A percentile compares a stretch with the other conserved stretches of the same genome.
Evolutionary conservation across 2,113 vertebrate species (phyloP).

Genomic region (Dipodomys stephensi): DNA sequence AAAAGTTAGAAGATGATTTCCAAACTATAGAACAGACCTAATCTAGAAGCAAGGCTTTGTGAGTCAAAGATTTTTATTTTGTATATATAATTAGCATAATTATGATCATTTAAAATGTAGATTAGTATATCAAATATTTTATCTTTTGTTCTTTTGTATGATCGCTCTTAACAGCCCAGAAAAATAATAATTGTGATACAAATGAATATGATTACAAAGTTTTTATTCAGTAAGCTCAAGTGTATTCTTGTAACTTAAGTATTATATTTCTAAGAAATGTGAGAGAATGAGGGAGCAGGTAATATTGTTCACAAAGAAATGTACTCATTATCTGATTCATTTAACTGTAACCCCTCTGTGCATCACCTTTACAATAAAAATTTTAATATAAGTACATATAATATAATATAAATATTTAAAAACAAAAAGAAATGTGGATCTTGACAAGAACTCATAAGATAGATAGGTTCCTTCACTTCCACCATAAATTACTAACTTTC

Average conservation of each 20-base stretch:
- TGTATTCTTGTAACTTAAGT: constrained; percentile 16
- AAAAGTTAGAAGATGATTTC: neutral
- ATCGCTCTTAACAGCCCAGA: neutral
- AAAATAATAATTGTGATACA: neutral
- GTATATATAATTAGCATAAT: neutral
- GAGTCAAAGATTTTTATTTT: constrained; percentile 26
- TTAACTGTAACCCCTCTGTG: no score
- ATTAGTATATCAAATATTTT: constrained; percentile 9
- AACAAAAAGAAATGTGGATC: no score
- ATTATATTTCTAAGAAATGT: constrained; percentile 7
- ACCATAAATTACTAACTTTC: neutral
- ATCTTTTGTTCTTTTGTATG: neutral
- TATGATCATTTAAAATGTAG: neutral
- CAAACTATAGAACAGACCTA: neutral
- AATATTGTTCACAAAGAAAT: no score
- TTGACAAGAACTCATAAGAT: neutral
- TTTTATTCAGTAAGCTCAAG: neutral
- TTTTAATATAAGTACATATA: no score
- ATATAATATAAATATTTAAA: no score
- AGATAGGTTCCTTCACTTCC: neutral
- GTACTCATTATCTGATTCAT: no score
- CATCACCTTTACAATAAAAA: no score
- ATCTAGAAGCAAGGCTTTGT: neutral
- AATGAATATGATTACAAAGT: neutral
- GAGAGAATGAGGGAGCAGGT: no score